Conservation (phyloP, 2,113 vertebrate genomes). For the Scartelaos histophorus region DNA sequence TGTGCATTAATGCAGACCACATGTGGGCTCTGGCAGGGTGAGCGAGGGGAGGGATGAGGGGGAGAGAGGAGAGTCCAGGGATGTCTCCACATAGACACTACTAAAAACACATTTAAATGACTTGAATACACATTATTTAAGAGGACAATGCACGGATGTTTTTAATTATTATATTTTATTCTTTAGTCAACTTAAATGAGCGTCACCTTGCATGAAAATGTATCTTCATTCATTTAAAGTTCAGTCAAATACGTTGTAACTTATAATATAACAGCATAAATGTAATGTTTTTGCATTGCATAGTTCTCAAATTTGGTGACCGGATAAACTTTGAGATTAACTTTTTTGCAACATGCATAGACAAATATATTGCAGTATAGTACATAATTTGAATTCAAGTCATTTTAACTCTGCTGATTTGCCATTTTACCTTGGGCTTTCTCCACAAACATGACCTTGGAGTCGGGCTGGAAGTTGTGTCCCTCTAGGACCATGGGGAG, state of each 20-base stretch:
- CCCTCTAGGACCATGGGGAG: slow-evolving; percentile 90
- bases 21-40: slow-evolving; percentile 77
- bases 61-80: slow-evolving; percentile 45
- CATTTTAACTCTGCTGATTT: neutral
- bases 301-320: no score
- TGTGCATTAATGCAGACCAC: slow-evolving; percentile 79
- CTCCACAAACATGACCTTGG: slow-evolving; percentile 97
- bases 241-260: no score
- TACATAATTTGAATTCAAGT: neutral
- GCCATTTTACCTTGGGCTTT: slow-evolving; percentile 90
- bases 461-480: slow-evolving; percentile 96
- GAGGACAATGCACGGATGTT: neutral
- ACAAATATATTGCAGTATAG: neutral
- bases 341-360: no score
- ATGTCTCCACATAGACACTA: slow-evolving; percentile 52
- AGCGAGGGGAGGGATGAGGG: slow-evolving; percentile 40
- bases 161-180: no score
- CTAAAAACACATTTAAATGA: neutral
- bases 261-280: no score
- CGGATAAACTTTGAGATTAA: no score
- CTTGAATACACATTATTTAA: neutral
- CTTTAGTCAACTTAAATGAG: no score
- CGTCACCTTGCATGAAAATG: no score
- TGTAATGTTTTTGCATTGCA: no score
- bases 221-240: no score